phyloP scores from a whole-genome alignment of 2,797 vertebrate genomes.

The Manis pentadactyla region DNA sequence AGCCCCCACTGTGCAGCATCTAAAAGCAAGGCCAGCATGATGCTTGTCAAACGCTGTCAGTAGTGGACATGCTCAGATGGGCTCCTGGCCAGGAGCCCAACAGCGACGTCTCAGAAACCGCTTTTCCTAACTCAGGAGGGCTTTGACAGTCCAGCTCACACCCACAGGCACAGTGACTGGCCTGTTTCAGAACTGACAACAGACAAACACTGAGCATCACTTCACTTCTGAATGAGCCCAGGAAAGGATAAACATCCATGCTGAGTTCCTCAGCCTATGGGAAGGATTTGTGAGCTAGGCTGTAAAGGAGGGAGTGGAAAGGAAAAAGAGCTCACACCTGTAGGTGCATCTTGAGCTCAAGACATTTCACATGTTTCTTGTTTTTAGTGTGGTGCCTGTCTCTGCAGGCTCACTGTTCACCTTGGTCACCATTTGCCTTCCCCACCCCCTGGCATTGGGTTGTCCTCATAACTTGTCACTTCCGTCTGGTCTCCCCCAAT shows the following conservation, averaged over 20 bases:
- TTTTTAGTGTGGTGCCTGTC: neutral
- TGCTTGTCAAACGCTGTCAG: constrained; percentile 8
- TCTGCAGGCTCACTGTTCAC: neutral
- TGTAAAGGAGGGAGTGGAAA: neutral
- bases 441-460: neutral
- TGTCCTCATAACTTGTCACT: neutral
- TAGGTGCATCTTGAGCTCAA: neutral
- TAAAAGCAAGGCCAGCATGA: neutral
- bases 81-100: neutral
- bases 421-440: neutral
- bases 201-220: neutral
- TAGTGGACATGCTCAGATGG: constrained; percentile 47
- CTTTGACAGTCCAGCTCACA: neutral
- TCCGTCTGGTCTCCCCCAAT: neutral
- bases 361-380: neutral
- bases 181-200: constrained; percentile 21
- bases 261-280: neutral
- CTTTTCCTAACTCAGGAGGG: neutral
- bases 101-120: neutral
- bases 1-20: neutral
- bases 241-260: neutral
- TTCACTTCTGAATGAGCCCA: neutral
- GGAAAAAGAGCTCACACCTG: neutral
- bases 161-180: neutral
- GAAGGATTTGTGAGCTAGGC: neutral